phyloP scores from a whole-genome alignment of 2,888 invertebrate species.

The Epistrophe eligans region DNA sequence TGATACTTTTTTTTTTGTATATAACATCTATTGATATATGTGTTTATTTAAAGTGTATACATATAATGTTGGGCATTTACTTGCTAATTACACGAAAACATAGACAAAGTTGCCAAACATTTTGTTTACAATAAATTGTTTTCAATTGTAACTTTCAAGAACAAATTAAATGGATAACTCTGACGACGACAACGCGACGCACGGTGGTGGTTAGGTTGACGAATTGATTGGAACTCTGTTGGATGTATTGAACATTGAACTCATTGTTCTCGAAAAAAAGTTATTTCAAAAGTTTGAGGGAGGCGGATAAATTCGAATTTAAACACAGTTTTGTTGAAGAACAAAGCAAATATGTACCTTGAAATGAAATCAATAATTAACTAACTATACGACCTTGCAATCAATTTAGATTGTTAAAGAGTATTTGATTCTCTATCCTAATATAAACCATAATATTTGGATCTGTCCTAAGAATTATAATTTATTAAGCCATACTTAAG shows the following conservation, averaged over 20 bases:
- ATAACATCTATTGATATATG: neutral
- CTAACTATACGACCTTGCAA: neutral
- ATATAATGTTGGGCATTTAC: conserved; percentile 11
- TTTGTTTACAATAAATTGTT: conserved; percentile 33
- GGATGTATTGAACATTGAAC: conserved; percentile 41
- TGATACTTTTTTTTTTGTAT: neutral
- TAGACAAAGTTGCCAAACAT: conserved; percentile 28
- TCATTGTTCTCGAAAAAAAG: conserved; percentile 28
- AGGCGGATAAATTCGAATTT: neutral
- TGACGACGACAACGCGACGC: neutral
- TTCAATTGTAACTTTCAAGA: conserved; percentile 36
- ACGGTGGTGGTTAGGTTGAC: neutral
- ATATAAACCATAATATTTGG: too few species aligned
- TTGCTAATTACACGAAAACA: conserved; percentile 56
- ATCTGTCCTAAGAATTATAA: too few species aligned
- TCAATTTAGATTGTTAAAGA: neutral
- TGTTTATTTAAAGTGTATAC: neutral
- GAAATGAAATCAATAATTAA: conserved; percentile 7
- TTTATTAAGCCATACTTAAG: too few species aligned
- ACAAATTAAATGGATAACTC: conserved; percentile 13
- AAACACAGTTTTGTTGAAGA: conserved; percentile 4
- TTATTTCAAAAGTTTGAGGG: neutral
- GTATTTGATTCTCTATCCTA: too few species aligned
- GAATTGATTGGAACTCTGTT: conserved; percentile 5
- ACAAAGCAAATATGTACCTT: conserved; percentile 16